phyloP scores from a whole-genome alignment of 2,113 vertebrate species.

The Delphinapterus leucas region DNA sequence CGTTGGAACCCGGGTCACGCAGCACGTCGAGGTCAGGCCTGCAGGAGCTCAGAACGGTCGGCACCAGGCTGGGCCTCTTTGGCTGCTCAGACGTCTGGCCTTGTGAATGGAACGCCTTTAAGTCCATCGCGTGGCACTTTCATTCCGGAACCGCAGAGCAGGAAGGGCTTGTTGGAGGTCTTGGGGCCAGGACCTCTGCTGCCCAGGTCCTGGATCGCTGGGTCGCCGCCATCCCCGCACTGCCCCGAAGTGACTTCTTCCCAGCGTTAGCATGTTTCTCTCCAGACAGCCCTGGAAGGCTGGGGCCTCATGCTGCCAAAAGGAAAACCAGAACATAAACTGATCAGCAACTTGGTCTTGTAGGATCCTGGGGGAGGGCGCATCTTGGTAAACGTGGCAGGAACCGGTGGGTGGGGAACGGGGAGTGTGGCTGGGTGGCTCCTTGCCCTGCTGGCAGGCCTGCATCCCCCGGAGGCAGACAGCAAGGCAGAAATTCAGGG shows the following conservation, averaged over 20 bases:
- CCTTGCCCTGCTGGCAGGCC: not conserved
- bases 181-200: not conserved
- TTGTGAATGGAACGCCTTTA: not conserved
- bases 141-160: not conserved
- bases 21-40: not conserved
- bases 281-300: no score
- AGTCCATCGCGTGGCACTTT: not conserved
- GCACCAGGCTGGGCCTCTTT: not conserved
- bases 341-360: not conserved
- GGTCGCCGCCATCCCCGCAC: accelerated
- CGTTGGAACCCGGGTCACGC: accelerated
- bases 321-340: not conserved
- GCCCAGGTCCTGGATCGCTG: not conserved
- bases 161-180: not conserved
- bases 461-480: not conserved
- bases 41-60: accelerated
- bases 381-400: not conserved
- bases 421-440: not conserved
- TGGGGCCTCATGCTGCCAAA: not conserved
- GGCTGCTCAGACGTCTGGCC: not conserved
- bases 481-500: not conserved
- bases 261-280: not conserved
- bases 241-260: not conserved
- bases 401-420: not conserved
- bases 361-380: not conserved